Base-by-base conservation (phyloP, 2,113 vertebrate species). In the Lampris megalopsis region DNA sequence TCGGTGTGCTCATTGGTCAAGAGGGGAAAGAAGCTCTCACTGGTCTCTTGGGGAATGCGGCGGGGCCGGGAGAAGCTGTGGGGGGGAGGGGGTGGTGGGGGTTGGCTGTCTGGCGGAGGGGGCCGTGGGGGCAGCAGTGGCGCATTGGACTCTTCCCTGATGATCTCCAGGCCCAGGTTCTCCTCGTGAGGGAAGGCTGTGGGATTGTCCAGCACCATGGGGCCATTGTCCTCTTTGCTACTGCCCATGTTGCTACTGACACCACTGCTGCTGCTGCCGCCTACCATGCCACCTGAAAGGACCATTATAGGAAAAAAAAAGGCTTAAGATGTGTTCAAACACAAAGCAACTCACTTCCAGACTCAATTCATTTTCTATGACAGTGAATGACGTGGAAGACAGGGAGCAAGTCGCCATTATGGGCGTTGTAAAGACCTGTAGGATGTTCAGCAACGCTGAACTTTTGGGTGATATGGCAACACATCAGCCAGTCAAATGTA, bases 1-100 rank as follows among this genome's bases (percentile, higher is more conserved):
- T 97, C 96, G 0, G 94, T 95, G 94, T 97, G 97, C 94, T 98
- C 97, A 36, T 96, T 96, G 90, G 96, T 97, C 85, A 99, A 94
- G 91, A 99, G 92, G 45, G 98, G 98, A 91, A 98, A 99, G 93
- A 99, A 99, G 87, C 97, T 99, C 91, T 99, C 98, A 3, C 96
- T 97, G 94, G 96, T 96, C 90, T 99, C 98, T 88, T 97, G 97
- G 0, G 96, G 96, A 72, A 98, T 94, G 87, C 96, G 95, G 72
- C 96, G 94, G 38, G 95, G 94, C 58, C 95, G 88, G 64, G 94
- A 86, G 79, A 97, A 97, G 73, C 95, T 96, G 82, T 96, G 96
- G 2, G 95, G 95, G 70, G 95, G 97, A 0, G 93, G 83, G 75
- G 92, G 86, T 49, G 91, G 86, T 74, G 95, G 84, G 79, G 95